Percentiles rank a stretch among this genome's conserved stretches.
phyloP scores from a whole-genome alignment of 2,888 invertebrate genomes.

The Ophion costatus region DNA sequence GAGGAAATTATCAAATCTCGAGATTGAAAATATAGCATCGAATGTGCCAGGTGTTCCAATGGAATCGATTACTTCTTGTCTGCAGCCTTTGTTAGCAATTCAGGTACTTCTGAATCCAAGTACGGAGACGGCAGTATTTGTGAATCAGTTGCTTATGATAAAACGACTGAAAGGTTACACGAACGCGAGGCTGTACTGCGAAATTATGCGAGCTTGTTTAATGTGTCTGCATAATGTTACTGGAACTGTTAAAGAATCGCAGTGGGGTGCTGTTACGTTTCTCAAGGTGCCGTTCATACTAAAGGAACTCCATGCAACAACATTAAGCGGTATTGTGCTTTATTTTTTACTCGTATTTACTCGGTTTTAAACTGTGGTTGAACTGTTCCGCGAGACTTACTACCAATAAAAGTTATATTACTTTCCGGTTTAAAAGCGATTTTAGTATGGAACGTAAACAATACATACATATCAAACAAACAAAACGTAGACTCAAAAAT shows the following conservation, averaged over 20 bases:
- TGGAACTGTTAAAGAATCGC: constrained; percentile 92
- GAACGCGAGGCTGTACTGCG: constrained; percentile 93
- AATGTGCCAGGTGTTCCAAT: constrained; percentile 84
- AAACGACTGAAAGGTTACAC: constrained; percentile 93
- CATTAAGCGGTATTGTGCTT: constrained; percentile 82
- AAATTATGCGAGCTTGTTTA: constrained; percentile 94
- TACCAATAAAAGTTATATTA: too few relatives aligned
- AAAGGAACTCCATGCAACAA: constrained; percentile 87
- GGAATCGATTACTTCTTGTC: constrained; percentile 89
- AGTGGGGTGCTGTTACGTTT: constrained; percentile 97
- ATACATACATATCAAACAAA: too few relatives aligned
- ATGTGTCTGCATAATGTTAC: constrained; percentile 95
- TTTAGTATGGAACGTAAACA: too few relatives aligned
- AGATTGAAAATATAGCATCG: constrained; percentile 86
- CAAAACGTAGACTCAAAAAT: too few relatives aligned
- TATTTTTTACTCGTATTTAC: neutral
- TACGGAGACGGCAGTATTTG: constrained; percentile 91
- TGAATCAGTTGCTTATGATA: constrained; percentile 92
- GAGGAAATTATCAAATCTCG: constrained; percentile 87
- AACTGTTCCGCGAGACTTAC: too few relatives aligned
- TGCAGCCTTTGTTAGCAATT: constrained; percentile 93
- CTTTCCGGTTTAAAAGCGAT: too few relatives aligned
- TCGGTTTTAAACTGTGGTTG: neutral
- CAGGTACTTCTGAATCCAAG: constrained; percentile 94
- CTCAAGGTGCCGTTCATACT: constrained; percentile 94